Percentiles rank a stretch among this genome's conserved stretches.
phyloP scores from a whole-genome alignment of 2,113 vertebrate species.

The Aplodontia rufa region DNA sequence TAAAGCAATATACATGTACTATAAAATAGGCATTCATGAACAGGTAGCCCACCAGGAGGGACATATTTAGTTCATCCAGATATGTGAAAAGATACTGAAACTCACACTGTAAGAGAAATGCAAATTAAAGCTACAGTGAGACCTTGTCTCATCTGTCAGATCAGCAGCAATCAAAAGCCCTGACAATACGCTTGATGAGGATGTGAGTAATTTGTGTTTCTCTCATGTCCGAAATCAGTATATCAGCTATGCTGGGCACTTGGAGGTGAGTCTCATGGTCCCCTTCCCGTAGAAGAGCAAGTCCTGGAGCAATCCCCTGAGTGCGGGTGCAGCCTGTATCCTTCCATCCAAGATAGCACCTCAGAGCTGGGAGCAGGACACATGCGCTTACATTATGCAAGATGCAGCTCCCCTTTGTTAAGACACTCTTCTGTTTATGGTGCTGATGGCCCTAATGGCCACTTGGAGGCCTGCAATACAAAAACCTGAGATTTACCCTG shows the following conservation, averaged over 20 bases:
- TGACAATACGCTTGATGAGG: not conserved
- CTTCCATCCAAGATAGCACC: not conserved
- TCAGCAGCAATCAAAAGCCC: not conserved
- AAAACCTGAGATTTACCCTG: not conserved
- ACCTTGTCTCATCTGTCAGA: not conserved
- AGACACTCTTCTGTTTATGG: not conserved
- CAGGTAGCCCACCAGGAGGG: not conserved
- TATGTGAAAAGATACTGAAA: not conserved
- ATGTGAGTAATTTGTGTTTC: not conserved
- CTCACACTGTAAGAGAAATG: not conserved
- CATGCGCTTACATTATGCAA: not conserved
- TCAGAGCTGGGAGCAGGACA: not conserved
- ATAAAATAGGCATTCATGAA: not conserved
- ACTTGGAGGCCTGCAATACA: accelerated
- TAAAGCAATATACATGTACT: not conserved
- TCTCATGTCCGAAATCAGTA: not conserved
- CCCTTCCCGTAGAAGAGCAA: not conserved
- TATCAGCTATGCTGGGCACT: not conserved
- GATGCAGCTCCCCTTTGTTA: not conserved
- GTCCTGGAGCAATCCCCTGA: not conserved
- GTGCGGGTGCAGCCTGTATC: too few species aligned
- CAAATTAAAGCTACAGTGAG: not conserved
- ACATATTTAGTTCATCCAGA: not conserved
- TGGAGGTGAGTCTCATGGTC: not conserved
- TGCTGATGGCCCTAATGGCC: not conserved